phyloP scores from a whole-genome alignment of 2,797 vertebrate species.

The Heteromormyrus szaboi region DNA sequence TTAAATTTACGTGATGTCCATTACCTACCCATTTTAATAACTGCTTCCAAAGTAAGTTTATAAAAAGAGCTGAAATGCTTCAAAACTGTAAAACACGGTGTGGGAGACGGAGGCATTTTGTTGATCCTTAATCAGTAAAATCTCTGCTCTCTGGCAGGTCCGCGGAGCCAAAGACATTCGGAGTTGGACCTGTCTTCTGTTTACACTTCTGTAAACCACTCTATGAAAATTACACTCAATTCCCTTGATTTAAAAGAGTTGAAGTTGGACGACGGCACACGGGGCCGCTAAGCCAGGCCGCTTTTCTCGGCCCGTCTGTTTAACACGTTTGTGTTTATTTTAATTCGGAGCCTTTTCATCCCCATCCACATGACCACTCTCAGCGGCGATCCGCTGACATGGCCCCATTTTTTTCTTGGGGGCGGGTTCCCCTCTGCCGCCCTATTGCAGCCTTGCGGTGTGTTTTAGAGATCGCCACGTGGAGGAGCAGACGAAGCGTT shows the following conservation, averaged over 20 bases:
- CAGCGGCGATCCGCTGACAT: neutral
- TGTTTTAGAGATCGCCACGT: neutral
- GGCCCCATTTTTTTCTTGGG: neutral
- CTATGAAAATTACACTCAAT: slow-evolving; percentile 18
- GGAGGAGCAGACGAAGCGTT: neutral
- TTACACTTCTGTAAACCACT: slow-evolving; percentile 18
- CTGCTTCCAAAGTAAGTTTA: slow-evolving; percentile 3
- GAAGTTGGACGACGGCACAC: neutral
- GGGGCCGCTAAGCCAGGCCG: neutral
- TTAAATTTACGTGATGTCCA: neutral
- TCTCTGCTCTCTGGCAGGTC: neutral
- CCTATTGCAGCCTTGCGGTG: neutral
- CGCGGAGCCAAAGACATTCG: neutral
- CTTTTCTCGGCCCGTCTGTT: slow-evolving; percentile 13
- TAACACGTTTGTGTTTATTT: slow-evolving; percentile 20
- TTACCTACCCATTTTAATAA: slow-evolving; percentile 6
- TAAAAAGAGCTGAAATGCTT: slow-evolving; percentile 17
- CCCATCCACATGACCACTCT: neutral
- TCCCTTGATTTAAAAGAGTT: slow-evolving; percentile 7
- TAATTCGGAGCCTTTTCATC: slow-evolving; percentile 19
- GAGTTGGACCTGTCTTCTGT: slow-evolving; percentile 4
- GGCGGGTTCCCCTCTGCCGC: neutral
- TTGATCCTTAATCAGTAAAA: slow-evolving; percentile 23
- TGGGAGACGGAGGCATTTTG: slow-evolving; percentile 13
- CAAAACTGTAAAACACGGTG: neutral